Evolutionary conservation across 2,113 vertebrate species (phyloP), one percentile per base, ranked within the genome.

Genomic region (Tragelaphus strepsiceros): DNA sequence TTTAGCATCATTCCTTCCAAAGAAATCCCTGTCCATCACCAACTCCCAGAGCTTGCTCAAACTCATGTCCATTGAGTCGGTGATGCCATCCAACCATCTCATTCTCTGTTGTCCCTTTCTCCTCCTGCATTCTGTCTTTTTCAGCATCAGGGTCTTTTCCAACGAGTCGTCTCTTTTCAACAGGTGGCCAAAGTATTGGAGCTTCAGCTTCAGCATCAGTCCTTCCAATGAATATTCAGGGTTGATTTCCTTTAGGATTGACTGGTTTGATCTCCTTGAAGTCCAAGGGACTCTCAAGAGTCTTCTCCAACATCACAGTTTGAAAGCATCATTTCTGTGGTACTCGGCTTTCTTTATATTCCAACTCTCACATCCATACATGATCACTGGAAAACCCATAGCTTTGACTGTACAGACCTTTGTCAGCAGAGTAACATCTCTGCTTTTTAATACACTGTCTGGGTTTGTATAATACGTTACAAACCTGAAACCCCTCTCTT

Each of bases 401-500:
- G n/a, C 19, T 74, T 74, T 39, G 19, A 24, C n/a, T 74, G 21
- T 22, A 74, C 9, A 11, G 67, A 39, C n/a, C 10, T 39, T 74
- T 74, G n/a, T 74, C 67, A 74, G 19, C n/a, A 74, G 67, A 74
- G 19, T 39, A 22, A 39, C 1, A 0, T 74, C 67, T 71, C n/a
- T 74, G 19, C n/a, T 39, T 74, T 74, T 22, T 74, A 74, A 39
- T 39, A 13, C 67, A 39, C n/a, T 13, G 67, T 74, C 67, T 74
- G 39, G 67, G 19, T 62, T 67, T 22, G n/a, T 71, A 11, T 71
- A 71, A 39, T 61, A 8, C 22, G 74, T 93, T 61, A 88, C 21
- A 92, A 56, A 71, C 74, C 54, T 96, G 35, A 96, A 97, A 30
- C 96, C 0, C 89, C 43, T 88, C 43, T 88, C 83, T 90, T 92